Evolutionary conservation across 2,797 vertebrate genomes (phyloP).

Genomic region (Lepilemur septentrionalis): DNA sequence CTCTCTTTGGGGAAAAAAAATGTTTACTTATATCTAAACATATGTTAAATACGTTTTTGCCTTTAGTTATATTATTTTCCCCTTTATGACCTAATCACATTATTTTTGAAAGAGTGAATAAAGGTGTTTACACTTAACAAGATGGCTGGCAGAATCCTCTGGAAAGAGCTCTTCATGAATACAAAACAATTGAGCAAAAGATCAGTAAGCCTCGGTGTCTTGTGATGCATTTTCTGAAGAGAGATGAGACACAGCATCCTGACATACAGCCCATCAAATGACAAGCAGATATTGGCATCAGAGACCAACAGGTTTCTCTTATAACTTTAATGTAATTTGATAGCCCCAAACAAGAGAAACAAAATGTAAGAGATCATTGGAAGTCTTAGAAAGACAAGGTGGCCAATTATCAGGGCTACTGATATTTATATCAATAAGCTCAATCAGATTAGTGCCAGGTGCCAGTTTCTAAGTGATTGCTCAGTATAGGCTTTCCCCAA

Average conservation of each 20-base stretch:
- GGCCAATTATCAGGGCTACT: background rate
- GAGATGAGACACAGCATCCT: background rate
- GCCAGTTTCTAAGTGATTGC: background rate
- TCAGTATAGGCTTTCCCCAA: background rate
- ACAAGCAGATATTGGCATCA: background rate
- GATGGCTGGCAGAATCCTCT: background rate
- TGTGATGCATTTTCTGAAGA: background rate
- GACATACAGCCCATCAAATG: background rate
- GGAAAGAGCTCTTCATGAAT: background rate
- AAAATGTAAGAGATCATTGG: background rate
- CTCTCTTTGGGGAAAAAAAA: background rate
- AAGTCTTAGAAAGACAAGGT: background rate
- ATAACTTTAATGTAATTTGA: background rate
- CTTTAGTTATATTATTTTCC: background rate
- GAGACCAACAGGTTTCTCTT: background rate
- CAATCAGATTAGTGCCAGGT: background rate
- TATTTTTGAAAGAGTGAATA: background rate
- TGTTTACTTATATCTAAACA: background rate
- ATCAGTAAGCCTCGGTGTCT: background rate
- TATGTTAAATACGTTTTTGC: background rate
- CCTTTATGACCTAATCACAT: background rate
- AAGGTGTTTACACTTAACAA: constrained; percentile 20
- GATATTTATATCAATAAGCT: background rate
- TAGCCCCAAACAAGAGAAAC: background rate
- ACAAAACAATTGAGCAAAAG: background rate